Conservation (phyloP, 2,113 vertebrate genomes). For the Austrofundulus limnaeus region DNA sequence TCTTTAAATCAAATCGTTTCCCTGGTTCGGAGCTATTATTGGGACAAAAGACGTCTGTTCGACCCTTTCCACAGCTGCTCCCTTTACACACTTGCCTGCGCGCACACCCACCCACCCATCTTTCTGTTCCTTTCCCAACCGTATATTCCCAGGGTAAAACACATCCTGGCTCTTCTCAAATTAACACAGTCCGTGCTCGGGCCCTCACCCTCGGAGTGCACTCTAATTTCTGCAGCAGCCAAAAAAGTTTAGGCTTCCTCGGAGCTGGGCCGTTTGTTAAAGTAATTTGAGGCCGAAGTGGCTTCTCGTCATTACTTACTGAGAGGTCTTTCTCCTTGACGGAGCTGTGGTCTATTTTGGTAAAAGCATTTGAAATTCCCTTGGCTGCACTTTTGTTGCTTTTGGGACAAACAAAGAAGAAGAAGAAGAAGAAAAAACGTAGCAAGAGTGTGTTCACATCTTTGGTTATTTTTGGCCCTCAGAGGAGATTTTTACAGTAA, state of each 20-base stretch:
- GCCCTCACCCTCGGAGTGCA: slow-evolving; percentile 9
- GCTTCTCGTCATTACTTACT: slow-evolving; percentile 42
- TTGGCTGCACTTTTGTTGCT: slow-evolving; percentile 54
- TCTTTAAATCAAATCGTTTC: slow-evolving; percentile 56
- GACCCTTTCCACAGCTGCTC: slow-evolving; percentile 76
- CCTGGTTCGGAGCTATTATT: slow-evolving; percentile 63
- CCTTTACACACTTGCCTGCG: slow-evolving; percentile 47
- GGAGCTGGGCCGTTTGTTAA: slow-evolving; percentile 30
- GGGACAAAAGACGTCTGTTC: slow-evolving; percentile 77
- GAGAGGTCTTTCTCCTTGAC: slow-evolving; percentile 42
- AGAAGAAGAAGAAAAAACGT: slow-evolving; percentile 9
- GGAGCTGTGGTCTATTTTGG: slow-evolving; percentile 59
- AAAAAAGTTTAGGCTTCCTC: slow-evolving; percentile 20
- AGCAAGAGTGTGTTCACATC: slow-evolving; percentile 36
- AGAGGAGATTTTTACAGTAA: slow-evolving; percentile 39
- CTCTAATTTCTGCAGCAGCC: slow-evolving; percentile 14
- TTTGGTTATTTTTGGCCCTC: slow-evolving; percentile 48
- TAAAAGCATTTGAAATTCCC: slow-evolving; percentile 65
- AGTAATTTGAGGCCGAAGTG: slow-evolving; percentile 41
- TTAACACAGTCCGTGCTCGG: slow-evolving; percentile 25
- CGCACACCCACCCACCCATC: slow-evolving; percentile 61
- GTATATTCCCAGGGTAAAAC: slow-evolving; percentile 56
- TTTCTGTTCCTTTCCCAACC: slow-evolving; percentile 66
- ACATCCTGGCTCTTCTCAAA: slow-evolving; percentile 48
- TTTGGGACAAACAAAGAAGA: slow-evolving; percentile 56